Conservation (phyloP, 2,113 vertebrate genomes). For the human region DNA sequence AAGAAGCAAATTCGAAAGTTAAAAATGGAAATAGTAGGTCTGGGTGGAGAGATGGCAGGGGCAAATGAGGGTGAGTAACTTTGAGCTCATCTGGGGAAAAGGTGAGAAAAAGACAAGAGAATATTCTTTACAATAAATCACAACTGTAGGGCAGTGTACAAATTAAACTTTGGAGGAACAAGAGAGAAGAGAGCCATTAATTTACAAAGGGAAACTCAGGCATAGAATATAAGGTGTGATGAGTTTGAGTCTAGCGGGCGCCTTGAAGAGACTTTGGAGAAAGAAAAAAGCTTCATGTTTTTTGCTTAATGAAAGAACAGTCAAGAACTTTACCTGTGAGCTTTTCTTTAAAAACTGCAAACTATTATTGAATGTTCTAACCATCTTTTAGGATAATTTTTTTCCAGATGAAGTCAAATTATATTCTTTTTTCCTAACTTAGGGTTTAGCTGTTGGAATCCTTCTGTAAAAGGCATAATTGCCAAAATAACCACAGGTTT, state of each 20-base stretch:
- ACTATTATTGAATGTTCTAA: background rate
- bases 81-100: background rate
- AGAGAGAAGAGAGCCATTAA: background rate
- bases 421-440: slow-evolving; percentile 31
- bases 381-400: slow-evolving; percentile 30
- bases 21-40: background rate
- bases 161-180: background rate
- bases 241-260: background rate
- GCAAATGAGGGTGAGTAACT: background rate
- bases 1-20: background rate
- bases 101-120: background rate
- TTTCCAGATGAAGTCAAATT: slow-evolving; percentile 48
- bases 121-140: background rate
- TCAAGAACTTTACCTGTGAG: background rate
- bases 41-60: fast-evolving
- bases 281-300: background rate
- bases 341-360: background rate
- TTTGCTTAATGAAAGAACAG: background rate
- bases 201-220: background rate
- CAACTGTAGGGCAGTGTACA: background rate
- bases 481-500: slow-evolving; percentile 56
- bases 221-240: background rate
- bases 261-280: background rate
- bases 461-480: slow-evolving; percentile 43
- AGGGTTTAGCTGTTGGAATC: slow-evolving; percentile 35